Evolutionary conservation across 64 coral and sea anemone species (phyloP), one percentile per base, ranked within the genome.

Genomic region (Cladopsammia gracilis): DNA sequence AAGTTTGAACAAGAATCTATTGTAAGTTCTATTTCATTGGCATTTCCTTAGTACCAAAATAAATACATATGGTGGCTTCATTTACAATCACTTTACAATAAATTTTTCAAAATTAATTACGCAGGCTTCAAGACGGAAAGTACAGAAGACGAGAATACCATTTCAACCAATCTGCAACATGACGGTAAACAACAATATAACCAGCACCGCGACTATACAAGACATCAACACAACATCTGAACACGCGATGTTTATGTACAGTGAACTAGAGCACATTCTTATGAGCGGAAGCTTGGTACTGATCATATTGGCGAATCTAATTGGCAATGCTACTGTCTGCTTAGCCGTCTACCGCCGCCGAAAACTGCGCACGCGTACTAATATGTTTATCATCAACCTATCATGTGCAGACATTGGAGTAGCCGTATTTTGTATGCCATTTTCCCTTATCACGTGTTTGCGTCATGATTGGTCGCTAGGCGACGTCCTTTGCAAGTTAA

Each of bases 301-400:
- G 56, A 96, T 96, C 74, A 96, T 96, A 83, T 47, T 83, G 3
- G 64, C 83, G 4, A 76, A 83, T 58, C 89, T 96, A 11, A 64
- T 92, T 46, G 94, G 94, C 7, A 96, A 96, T 72, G 53, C 70
- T 22, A 90, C 81, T 11, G 94, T 96, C 64, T 96, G 83, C 67
- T 71, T 87, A 10, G 80, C 86, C 70, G 84, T 96, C 20, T 96
- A 91, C 75, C 43, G 83, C 66, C 72, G 80, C 18, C 90, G 75
- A 8, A 80, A 83, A 91, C 94, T 96, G 66, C 94, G 89, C 56
- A 96, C 89, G 58, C 89, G 89, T 44, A 96, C 89, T 51, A 96
- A 96, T 16, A 75, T 88, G 23, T 96, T 96, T 19, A 92, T 96
- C 20, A 79, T 96, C 46, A 96, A 96, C 83, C 83, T 96, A 10